Base-by-base conservation (phyloP, 2,888 invertebrate genomes). In the Apamea anceps region DNA sequence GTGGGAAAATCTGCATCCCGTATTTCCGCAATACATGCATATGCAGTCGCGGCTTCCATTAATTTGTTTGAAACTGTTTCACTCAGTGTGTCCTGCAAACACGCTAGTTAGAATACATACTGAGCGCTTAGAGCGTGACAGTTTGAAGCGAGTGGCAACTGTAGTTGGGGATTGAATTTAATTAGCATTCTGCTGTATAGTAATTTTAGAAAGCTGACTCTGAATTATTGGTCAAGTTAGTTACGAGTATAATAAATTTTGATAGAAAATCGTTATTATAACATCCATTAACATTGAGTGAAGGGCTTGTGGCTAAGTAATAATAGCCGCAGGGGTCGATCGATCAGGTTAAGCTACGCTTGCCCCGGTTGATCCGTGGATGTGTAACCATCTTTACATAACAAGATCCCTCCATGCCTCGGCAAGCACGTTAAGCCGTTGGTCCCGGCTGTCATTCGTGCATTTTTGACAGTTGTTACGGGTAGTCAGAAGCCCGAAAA, bases 91-190 rank as follows among this genome's bases (percentile, higher is more conserved):
- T 67, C n/a, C 66, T 32, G 66, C 77, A 83, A 80, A 84, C 78
- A 84, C 51, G 80, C 67, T 32, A 18, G 32, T 32, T 84, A 62
- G 57, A 67, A 77, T 77, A n/a, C n/a, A n/a, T 54, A 51, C 42
- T n/a, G n/a, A 21, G 76, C 28, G 48, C 68, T 80, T 67, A 80
- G 63, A 68, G 48, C 68, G 78, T 84, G 78, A 67, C 42, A 67
- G 60, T 18, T 67, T 77, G 15, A 15, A 70, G 32, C 48, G 21
- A 65, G 4, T 48, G 48, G 68, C 42, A 21, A 51, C 28, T 57
- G 25, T 54, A 37, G 54, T 63, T 48, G 3, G 48, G 37, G 8
- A 60, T 28, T 70, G 4, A 37, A 77, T 65, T 32, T 57, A 82
- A 82, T 66, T 60, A 78, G 12, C 10, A 13, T 12, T 62, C 37